Conservation (phyloP, 2,888 invertebrate genomes). For the Eulithis testata region DNA sequence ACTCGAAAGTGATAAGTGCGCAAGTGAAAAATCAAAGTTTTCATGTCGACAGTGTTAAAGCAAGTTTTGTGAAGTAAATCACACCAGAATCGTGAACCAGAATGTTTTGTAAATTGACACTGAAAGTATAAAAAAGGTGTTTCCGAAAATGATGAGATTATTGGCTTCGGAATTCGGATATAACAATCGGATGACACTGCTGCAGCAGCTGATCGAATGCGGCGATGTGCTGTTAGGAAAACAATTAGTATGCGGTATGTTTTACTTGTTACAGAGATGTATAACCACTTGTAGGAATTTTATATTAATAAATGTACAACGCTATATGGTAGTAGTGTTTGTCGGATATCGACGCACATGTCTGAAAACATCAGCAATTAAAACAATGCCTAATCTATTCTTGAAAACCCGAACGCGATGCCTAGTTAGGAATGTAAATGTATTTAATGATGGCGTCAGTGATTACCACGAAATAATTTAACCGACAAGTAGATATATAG, state of each 20-base stretch:
- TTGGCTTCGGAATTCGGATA: constrained; percentile 74
- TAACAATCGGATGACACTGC: constrained; percentile 69
- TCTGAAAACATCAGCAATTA: no score
- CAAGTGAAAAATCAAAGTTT: neutral
- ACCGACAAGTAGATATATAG: constrained; percentile 6
- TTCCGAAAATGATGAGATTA: constrained; percentile 70
- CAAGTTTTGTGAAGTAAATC: no score
- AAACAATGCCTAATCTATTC: no score
- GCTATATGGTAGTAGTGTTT: no score
- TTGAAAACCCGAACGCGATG: neutral
- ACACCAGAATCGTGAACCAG: no score
- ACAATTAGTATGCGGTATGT: constrained; percentile 67
- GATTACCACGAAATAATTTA: constrained; percentile 27
- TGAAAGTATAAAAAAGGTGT: constrained; percentile 21
- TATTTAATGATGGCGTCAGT: constrained; percentile 26
- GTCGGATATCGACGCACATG: no score
- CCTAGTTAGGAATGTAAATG: neutral
- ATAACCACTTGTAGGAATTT: no score
- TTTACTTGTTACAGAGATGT: neutral
- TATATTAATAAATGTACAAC: no score
- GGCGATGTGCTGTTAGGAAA: constrained; percentile 71
- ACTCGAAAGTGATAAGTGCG: constrained; percentile 15
- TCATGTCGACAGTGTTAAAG: no score
- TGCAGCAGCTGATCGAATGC: constrained; percentile 77
- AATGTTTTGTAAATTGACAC: no score